Evolutionary conservation across 2,113 vertebrate species (phyloP).

Genomic region (Rhinogobius similis): DNA sequence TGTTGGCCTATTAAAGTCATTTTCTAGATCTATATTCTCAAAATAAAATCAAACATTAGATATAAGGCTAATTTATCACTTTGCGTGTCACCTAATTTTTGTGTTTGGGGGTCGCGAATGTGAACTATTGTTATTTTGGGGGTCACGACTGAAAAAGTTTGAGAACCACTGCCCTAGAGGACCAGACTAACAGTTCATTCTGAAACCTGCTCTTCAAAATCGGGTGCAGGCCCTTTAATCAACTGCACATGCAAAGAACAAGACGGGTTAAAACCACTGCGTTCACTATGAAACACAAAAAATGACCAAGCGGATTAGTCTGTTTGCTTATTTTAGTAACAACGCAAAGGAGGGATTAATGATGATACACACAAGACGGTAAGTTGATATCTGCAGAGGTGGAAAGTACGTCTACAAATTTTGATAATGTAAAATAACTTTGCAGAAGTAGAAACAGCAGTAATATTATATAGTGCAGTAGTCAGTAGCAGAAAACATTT

Average conservation of each 20-base stretch:
- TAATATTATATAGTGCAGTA: neutral
- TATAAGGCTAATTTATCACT: no score
- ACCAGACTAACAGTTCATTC: neutral
- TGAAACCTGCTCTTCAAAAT: neutral
- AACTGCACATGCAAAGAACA: slow-evolving; percentile 11
- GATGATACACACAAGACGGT: slow-evolving; percentile 27
- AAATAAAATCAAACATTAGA: no score
- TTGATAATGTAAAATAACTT: neutral
- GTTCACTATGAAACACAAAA: slow-evolving; percentile 10
- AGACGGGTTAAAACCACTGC: neutral
- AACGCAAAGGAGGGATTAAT: slow-evolving; percentile 10
- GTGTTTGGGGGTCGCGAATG: no score
- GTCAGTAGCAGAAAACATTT: no score
- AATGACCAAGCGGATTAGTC: slow-evolving; percentile 53
- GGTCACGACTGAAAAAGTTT: no score
- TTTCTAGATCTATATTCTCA: no score
- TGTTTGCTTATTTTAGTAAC: slow-evolving; percentile 52
- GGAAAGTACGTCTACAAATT: neutral
- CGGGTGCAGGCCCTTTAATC: slow-evolving; percentile 28
- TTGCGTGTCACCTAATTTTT: no score
- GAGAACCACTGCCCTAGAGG: no score
- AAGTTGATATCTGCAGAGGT: slow-evolving; percentile 12
- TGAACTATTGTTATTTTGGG: no score
- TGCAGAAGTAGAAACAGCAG: neutral
- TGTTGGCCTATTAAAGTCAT: no score